Conservation (phyloP, 2,888 invertebrate species). For the Anarsia innoxiella region DNA sequence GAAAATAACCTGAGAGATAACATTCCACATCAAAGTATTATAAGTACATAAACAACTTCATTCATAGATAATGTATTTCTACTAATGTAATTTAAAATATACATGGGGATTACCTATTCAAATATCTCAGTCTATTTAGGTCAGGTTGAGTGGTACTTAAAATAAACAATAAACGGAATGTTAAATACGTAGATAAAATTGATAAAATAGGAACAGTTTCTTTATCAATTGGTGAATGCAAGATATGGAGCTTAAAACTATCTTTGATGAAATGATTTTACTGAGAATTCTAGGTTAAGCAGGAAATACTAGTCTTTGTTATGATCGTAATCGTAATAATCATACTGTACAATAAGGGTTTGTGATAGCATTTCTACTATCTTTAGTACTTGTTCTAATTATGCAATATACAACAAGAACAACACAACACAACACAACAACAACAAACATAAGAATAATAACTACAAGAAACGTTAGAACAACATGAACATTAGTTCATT, state of each 20-base stretch:
- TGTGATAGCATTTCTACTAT: too few species aligned
- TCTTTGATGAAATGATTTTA: neutral
- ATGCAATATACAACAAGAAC: too few species aligned
- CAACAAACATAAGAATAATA: too few species aligned
- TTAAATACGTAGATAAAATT: conserved; percentile 12
- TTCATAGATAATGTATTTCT: neutral
- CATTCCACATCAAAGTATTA: too few species aligned
- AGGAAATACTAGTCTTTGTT: neutral
- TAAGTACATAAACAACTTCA: neutral
- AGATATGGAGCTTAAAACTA: neutral
- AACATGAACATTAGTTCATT: too few species aligned
- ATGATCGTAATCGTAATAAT: too few species aligned
- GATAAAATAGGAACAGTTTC: conserved; percentile 3
- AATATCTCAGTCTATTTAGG: conserved; percentile 25
- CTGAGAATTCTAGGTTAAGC: neutral
- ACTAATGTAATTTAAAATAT: neutral
- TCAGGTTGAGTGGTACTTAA: conserved; percentile 24
- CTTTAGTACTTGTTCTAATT: too few species aligned
- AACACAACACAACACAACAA: too few species aligned
- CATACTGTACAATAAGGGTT: too few species aligned
- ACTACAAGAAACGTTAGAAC: too few species aligned
- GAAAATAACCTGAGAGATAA: too few species aligned
- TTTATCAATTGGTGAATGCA: conserved; percentile 3
- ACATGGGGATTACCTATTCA: conserved; percentile 26
- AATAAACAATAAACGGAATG: conserved; percentile 16